These are phyloP conservation scores for Tetramorium alpestre DNA, from an alignment of 1,140 invertebrate genomes.

Conservation along the genomic window DNA sequence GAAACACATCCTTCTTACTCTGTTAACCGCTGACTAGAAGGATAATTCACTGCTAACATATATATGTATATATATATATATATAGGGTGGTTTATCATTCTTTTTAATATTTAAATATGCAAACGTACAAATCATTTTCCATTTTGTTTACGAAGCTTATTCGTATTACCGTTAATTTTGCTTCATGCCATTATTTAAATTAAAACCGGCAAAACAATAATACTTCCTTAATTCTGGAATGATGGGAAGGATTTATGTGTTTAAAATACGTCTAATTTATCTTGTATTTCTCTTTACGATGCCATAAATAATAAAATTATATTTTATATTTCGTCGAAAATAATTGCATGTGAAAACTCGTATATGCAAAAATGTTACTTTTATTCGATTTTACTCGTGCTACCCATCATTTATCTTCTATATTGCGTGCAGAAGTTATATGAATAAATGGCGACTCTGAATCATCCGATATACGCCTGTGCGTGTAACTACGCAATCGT, in stretches of 20 bases:
- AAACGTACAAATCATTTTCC: background rate
- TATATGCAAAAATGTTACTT: conserved; percentile 25
- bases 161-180: background rate
- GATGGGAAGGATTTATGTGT: background rate
- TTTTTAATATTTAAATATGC: background rate
- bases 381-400: conserved; percentile 28
- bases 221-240: background rate
- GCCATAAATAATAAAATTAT: conserved; percentile 15
- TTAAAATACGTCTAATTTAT: background rate
- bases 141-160: background rate
- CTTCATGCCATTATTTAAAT: background rate
- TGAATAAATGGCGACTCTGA: conserved; percentile 36
- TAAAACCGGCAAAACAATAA: too few species aligned
- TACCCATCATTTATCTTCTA: conserved; percentile 9
- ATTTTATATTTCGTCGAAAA: background rate
- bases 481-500: background rate
- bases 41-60: background rate
- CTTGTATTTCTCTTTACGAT: background rate
- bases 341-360: conserved; percentile 9
- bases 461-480: conserved; percentile 19
- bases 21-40: background rate
- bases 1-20: conserved; percentile 28
- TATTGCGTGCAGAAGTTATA: conserved; percentile 35
- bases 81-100: background rate
- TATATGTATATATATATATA: too few species aligned